Evolutionary conservation across 2,888 invertebrate genomes (phyloP).

Genomic region (Disparrhopalites patrizii): DNA sequence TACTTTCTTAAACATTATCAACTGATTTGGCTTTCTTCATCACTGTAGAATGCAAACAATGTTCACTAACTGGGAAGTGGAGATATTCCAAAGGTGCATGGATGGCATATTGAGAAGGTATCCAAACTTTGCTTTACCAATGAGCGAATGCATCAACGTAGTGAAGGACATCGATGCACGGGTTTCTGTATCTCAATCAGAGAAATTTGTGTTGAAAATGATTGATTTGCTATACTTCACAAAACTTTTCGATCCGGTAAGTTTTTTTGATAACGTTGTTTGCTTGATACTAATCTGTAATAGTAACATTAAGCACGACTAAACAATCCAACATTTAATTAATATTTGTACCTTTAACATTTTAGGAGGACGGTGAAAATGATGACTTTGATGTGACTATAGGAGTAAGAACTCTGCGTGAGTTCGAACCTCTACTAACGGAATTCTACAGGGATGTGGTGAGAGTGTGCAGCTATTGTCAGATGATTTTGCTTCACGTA

Average conservation of each 20-base stretch:
- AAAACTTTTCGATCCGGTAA: constrained; percentile 30
- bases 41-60: constrained; percentile 36
- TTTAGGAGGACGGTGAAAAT: too few relatives aligned
- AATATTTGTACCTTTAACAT: too few relatives aligned
- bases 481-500: constrained; percentile 31
- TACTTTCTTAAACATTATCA: not conserved
- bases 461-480: constrained; percentile 22
- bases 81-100: constrained; percentile 43
- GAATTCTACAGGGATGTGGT: constrained; percentile 29
- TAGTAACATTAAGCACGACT: too few relatives aligned
- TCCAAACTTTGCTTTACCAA: constrained; percentile 35
- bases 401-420: constrained; percentile 25
- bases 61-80: constrained; percentile 39
- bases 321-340: too few relatives aligned
- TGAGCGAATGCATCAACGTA: constrained; percentile 39
- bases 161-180: constrained; percentile 32
- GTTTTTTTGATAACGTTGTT: not conserved
- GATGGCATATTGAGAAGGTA: constrained; percentile 36
- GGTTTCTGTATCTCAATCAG: constrained; percentile 30
- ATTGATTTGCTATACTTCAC: constrained; percentile 38
- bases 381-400: constrained; percentile 20
- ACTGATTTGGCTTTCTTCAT: not conserved
- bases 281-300: too few relatives aligned
- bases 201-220: constrained; percentile 41
- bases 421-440: constrained; percentile 30